Conservation (phyloP, 2,888 invertebrate species). For the Drosophila mayaguana region DNA sequence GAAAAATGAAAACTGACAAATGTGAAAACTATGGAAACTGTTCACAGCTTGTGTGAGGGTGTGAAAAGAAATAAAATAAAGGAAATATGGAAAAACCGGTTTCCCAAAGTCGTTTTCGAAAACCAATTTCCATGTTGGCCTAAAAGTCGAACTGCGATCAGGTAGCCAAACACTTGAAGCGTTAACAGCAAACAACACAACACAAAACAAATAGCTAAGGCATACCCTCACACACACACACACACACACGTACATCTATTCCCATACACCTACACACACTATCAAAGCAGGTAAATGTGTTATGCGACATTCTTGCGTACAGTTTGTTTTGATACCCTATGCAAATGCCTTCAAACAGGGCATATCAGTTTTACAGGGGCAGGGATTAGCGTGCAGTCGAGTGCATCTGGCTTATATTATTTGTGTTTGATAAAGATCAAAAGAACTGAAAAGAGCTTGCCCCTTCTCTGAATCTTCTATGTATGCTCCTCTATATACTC, state of each 20-base stretch:
- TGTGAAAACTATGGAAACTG: constrained; percentile 32
- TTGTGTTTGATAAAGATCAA: not conserved
- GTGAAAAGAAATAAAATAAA: not conserved
- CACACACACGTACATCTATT: constrained; percentile 6
- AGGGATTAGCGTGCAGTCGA: not conserved
- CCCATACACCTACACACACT: constrained; percentile 1
- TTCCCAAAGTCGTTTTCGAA: constrained; percentile 28
- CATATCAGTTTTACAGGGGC: too few species aligned
- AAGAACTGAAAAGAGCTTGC: not conserved
- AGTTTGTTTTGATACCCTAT: constrained; percentile 10
- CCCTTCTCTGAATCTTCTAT: not conserved
- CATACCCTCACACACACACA: constrained; percentile 6
- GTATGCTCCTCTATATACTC: not conserved
- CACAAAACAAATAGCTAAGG: not conserved
- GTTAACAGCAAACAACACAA: constrained; percentile 27
- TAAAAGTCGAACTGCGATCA: constrained; percentile 40
- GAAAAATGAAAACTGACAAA: constrained; percentile 17
- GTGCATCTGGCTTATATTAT: not conserved
- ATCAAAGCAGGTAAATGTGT: constrained; percentile 5
- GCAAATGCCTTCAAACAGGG: not conserved
- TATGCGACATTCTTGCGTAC: constrained; percentile 44
- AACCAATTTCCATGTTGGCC: constrained; percentile 39
- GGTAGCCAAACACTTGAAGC: constrained; percentile 36
- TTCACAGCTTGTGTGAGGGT: constrained; percentile 27
- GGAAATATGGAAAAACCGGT: constrained; percentile 37